These are phyloP conservation scores for Myodes glareolus DNA, from an alignment of 2,113 vertebrate species.

Conservation along the genomic window DNA sequence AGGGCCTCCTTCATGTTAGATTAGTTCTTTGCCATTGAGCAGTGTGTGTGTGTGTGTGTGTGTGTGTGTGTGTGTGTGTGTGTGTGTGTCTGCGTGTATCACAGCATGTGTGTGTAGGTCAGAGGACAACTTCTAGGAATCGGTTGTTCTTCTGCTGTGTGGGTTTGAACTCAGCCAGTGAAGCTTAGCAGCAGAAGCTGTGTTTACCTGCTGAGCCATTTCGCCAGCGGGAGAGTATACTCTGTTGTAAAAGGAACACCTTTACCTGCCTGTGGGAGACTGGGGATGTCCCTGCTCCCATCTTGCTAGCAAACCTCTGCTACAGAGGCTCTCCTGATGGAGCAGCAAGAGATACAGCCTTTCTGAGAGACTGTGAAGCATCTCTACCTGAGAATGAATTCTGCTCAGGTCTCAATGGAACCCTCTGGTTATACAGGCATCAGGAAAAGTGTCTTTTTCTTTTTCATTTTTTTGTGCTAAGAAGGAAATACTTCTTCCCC, in stretches of 20 bases:
- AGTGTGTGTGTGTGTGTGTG: not conserved
- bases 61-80: not conserved
- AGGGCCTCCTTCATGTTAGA: not conserved
- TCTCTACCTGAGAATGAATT: not conserved
- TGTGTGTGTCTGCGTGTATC: not conserved
- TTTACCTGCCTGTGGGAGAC: not conserved
- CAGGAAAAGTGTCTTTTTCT: not conserved
- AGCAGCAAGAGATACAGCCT: not conserved
- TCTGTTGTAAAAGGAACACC: not conserved
- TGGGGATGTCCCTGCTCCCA: rapidly evolving
- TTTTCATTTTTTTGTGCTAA: not conserved
- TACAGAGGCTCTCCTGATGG: not conserved
- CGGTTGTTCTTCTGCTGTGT: not conserved
- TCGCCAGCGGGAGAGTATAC: not conserved
- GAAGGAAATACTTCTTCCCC: not conserved
- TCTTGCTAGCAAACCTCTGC: not conserved
- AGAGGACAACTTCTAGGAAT: not conserved
- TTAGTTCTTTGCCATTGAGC: not conserved
- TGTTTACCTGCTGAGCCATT: not conserved
- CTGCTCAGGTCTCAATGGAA: not conserved
- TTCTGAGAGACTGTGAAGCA: not conserved
- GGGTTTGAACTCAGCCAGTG: not conserved
- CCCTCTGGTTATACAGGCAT: not conserved
- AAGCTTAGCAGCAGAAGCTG: not conserved
- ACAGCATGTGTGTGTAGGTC: not conserved